Evolutionary conservation across 2,797 vertebrate genomes (phyloP).

Genomic region (Gymnoscopelus microlampas): DNA sequence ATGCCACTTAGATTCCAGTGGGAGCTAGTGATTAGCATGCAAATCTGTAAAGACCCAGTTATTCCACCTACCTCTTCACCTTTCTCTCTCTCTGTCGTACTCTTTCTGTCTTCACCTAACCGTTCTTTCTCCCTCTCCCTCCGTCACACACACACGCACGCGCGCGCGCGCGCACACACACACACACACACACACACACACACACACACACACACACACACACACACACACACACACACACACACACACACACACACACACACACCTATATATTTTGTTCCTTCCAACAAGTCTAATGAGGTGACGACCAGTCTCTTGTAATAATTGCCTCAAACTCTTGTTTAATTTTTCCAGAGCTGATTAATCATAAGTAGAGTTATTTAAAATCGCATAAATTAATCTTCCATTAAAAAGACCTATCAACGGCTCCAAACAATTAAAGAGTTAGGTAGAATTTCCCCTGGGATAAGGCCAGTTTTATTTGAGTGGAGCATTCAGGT

Average conservation of each 20-base stretch:
- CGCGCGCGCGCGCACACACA: slow-evolving; percentile 32
- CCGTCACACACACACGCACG: slow-evolving; percentile 57
- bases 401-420: slow-evolving; percentile 98
- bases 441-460: slow-evolving; percentile 98
- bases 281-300: slow-evolving; percentile 93
- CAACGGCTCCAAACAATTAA: slow-evolving; percentile 98
- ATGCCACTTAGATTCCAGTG: slow-evolving; percentile 70
- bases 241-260: slow-evolving; percentile 36
- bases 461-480: slow-evolving; percentile 91
- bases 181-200: slow-evolving; percentile 35
- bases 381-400: slow-evolving; percentile 99
- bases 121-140: slow-evolving; percentile 57
- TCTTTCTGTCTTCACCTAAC: slow-evolving; percentile 75
- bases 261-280: slow-evolving; percentile 70
- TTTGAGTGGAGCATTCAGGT: slow-evolving; percentile 96
- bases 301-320: slow-evolving; percentile 98
- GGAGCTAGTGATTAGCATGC: slow-evolving; percentile 85
- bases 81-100: slow-evolving; percentile 74
- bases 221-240: slow-evolving; percentile 59
- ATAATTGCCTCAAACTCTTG: slow-evolving; percentile 99
- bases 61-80: slow-evolving; percentile 82
- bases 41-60: slow-evolving; percentile 87
- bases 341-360: slow-evolving; percentile 97
- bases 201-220: slow-evolving; percentile 31
- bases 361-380: slow-evolving; percentile 99